Conservation (phyloP, 1,140 invertebrate genomes). For the Drosophila santomea region DNA sequence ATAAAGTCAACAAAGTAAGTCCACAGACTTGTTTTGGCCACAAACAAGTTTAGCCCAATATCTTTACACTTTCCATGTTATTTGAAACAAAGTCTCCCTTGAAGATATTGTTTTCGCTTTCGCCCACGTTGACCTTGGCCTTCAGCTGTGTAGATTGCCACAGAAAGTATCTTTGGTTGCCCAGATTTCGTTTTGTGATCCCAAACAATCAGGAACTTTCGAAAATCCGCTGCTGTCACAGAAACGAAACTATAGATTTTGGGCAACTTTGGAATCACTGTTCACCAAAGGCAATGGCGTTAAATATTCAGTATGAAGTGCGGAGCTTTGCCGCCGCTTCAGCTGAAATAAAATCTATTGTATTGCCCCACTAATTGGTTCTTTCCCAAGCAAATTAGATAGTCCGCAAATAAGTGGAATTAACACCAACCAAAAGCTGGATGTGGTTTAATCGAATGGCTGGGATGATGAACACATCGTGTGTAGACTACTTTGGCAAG, state of each 20-base stretch:
- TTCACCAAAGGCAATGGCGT: conserved; percentile 8
- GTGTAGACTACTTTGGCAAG: conserved; percentile 17
- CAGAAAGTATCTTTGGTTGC: conserved; percentile 15
- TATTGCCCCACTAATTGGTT: conserved; percentile 59
- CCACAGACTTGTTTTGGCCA: conserved; percentile 5
- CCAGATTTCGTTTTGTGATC: background rate
- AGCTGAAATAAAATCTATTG: conserved; percentile 7
- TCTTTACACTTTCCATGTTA: conserved; percentile 8
- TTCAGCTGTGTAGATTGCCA: conserved; percentile 2
- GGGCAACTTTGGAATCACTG: conserved; percentile 11
- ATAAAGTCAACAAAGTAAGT: background rate
- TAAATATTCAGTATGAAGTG: conserved; percentile 35
- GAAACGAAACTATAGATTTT: conserved; percentile 10
- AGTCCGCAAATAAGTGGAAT: conserved; percentile 59
- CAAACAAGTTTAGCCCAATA: conserved; percentile 12
- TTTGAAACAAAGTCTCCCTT: conserved; percentile 5
- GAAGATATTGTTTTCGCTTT: background rate
- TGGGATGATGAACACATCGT: conserved; percentile 21
- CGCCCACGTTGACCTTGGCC: conserved; percentile 15
- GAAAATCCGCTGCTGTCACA: background rate
- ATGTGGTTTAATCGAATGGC: conserved; percentile 43
- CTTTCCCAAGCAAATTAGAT: conserved; percentile 37
- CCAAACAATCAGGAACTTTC: conserved; percentile 10
- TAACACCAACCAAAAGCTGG: conserved; percentile 34
- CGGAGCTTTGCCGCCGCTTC: conserved; percentile 41